Percentiles rank a stretch among this genome's conserved stretches.
These are phyloP conservation scores for Lepidochrysops patricia DNA, from an alignment of 2,888 invertebrate genomes.

Conservation along the genomic window DNA sequence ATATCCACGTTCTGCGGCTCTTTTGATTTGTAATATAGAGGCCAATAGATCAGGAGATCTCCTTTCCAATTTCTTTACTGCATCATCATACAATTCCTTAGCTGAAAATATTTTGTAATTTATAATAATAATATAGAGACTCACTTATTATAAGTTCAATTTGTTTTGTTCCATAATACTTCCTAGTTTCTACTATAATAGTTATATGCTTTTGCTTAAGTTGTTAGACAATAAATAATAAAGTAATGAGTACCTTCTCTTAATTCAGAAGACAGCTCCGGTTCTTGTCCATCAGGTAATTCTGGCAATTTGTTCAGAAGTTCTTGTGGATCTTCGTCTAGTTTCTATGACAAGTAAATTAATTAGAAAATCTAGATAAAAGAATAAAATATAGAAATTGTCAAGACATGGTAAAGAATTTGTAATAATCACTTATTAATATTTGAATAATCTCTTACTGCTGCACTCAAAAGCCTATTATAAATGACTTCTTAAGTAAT, in stretches of 20 bases:
- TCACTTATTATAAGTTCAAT: no score
- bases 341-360: conserved; percentile 34
- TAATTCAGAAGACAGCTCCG: conserved; percentile 76
- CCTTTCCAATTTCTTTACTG: conserved; percentile 80
- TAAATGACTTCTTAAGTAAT: no score
- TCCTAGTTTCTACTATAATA: not conserved
- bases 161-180: no score
- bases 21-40: conserved; percentile 83
- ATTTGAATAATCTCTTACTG: no score
- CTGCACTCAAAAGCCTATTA: no score
- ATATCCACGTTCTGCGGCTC: conserved; percentile 88
- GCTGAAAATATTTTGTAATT: conserved; percentile 58
- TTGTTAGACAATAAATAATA: no score
- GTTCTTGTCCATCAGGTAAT: conserved; percentile 52
- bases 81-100: conserved; percentile 82
- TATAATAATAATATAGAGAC: no score
- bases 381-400: no score
- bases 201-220: no score
- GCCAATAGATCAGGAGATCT: conserved; percentile 82
- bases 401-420: no score
- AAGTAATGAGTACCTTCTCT: conserved; percentile 83
- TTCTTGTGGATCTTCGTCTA: conserved; percentile 58
- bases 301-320: conserved; percentile 67
- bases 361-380: not conserved
- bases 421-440: no score